These are phyloP conservation scores for Lamproptera curius DNA, from an alignment of 2,888 invertebrate genomes.

Conservation along the genomic window DNA sequence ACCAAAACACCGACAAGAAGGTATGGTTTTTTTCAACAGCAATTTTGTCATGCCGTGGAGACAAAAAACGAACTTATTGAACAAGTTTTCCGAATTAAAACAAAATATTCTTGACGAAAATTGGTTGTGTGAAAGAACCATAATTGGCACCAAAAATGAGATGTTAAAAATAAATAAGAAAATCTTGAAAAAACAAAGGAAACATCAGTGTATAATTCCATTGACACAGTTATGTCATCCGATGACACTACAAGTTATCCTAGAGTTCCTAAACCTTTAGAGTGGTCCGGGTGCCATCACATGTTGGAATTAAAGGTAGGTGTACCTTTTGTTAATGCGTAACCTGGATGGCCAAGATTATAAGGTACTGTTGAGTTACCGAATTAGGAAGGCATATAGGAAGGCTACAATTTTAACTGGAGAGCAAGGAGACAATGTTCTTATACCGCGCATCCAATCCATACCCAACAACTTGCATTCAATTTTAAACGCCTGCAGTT, in stretches of 20 bases:
- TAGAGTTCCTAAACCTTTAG: slow-evolving; percentile 32
- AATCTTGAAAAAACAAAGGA: slow-evolving; percentile 27
- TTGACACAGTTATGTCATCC: too few relatives aligned
- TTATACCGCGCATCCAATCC: slow-evolving; percentile 28
- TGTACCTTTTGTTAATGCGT: slow-evolving; percentile 27
- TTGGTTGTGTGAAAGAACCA: slow-evolving; percentile 30
- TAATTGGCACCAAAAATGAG: slow-evolving; percentile 33
- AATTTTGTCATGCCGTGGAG: too few relatives aligned
- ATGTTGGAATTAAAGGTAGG: slow-evolving; percentile 26
- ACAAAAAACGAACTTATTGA: too few relatives aligned
- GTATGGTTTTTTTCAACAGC: slow-evolving; percentile 28
- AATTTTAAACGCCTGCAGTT: slow-evolving; percentile 31
- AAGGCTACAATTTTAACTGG: slow-evolving; percentile 25
- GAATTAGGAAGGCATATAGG: slow-evolving; percentile 23
- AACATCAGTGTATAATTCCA: slow-evolving; percentile 24
- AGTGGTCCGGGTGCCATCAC: slow-evolving; percentile 29
- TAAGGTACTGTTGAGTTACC: slow-evolving; percentile 25
- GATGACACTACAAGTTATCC: slow-evolving; percentile 16
- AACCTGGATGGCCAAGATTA: slow-evolving; percentile 28
- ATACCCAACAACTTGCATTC: slow-evolving; percentile 32
- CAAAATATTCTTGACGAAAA: too few relatives aligned
- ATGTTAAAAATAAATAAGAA: slow-evolving; percentile 32
- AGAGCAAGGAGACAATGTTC: slow-evolving; percentile 29
- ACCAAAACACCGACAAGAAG: slow-evolving; percentile 27
- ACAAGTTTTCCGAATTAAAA: slow-evolving; percentile 26